phyloP scores from a whole-genome alignment of 2,113 vertebrate species.

The Centropristis striata region DNA sequence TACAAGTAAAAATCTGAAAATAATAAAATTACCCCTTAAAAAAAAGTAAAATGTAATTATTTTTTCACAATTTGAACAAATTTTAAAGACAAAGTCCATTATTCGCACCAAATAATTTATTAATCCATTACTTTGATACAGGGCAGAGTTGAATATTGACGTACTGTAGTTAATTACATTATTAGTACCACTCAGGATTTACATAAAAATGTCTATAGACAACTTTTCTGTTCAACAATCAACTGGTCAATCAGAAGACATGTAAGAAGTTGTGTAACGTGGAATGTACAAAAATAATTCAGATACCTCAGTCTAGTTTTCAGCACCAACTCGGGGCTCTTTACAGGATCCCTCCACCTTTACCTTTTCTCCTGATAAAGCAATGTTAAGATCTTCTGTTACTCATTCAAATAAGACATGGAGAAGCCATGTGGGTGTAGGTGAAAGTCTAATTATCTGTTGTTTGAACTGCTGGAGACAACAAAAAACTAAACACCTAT shows the following conservation, averaged over 20 bases:
- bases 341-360: fast-evolving
- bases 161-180: conserved; percentile 52
- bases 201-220: conserved; percentile 30
- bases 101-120: conserved; percentile 72
- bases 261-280: conserved; percentile 1
- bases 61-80: background rate
- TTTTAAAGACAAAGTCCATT: background rate
- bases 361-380: background rate
- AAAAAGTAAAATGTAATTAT: no score
- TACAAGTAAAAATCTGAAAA: no score
- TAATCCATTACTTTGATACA: conserved; percentile 58
- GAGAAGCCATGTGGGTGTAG: background rate
- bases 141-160: conserved; percentile 51
- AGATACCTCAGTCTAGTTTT: conserved; percentile 28
- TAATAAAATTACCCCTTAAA: no score
- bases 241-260: conserved; percentile 52
- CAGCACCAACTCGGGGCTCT: conserved; percentile 19
- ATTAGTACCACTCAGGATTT: conserved; percentile 51
- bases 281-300: conserved; percentile 60
- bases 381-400: background rate
- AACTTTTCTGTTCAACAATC: conserved; percentile 62
- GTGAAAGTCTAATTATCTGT: background rate
- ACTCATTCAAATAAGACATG: background rate
- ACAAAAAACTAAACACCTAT: background rate
- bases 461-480: background rate